phyloP scores from a whole-genome alignment of 2,888 invertebrate species.

The Lumbricus terrestris region DNA sequence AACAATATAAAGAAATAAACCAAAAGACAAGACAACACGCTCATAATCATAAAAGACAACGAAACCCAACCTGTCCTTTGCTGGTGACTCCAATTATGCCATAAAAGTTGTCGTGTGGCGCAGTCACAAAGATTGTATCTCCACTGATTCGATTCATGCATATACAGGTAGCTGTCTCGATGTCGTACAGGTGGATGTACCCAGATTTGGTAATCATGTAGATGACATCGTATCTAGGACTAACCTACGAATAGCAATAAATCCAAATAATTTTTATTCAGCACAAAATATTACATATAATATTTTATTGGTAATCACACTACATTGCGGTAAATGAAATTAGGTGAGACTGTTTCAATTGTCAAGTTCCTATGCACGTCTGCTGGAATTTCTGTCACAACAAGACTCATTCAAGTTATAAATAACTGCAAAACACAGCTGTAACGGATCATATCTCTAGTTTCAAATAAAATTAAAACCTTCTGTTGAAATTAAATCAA shows the following conservation, averaged over 20 bases:
- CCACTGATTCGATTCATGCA: conserved; percentile 98
- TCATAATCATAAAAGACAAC: not conserved
- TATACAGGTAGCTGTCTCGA: conserved; percentile 94
- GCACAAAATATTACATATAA: not conserved
- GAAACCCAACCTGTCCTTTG: conserved; percentile 65
- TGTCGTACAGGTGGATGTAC: conserved; percentile 96
- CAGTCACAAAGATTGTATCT: conserved; percentile 97
- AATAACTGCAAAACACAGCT: not conserved
- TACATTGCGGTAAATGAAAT: not conserved
- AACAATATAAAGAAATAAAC: not conserved
- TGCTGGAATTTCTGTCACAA: not conserved
- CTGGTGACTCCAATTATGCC: conserved; percentile 87
- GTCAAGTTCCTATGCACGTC: not conserved
- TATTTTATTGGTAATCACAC: too few species aligned
- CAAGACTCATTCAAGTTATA: not conserved
- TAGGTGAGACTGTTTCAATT: not conserved
- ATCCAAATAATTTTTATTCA: not conserved
- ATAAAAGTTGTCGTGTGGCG: conserved; percentile 88
- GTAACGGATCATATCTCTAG: not conserved
- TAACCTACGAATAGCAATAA: conserved; percentile 65
- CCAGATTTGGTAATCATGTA: conserved; percentile 98
- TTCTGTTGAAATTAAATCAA: not conserved
- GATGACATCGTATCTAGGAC: conserved; percentile 91
- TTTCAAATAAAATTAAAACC: not conserved
- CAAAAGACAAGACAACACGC: not conserved